Base-by-base conservation (phyloP, 2,888 invertebrate genomes). In the Dioctria linearis region DNA sequence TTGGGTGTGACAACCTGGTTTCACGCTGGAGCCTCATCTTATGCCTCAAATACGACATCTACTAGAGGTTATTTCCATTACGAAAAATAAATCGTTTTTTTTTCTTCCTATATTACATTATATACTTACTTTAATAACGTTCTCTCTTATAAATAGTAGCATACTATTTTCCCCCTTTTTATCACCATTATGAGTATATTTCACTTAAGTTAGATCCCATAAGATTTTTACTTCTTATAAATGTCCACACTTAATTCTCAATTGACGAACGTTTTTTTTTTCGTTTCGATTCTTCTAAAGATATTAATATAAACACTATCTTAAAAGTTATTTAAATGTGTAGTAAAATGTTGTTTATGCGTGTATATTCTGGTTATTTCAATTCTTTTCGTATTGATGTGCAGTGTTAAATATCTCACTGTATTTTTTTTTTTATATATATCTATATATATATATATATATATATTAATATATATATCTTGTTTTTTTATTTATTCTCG, bases 1-100 rank as follows among this genome's bases (percentile, higher is more conserved):
- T 85, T 89, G 83, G 88, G 88, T 86, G 87, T 89, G 71, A 89
- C 89, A 85, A 89, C 89, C 83, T 89, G 88, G 87, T 89, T 87
- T 85, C 89, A 88, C 86, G 86, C 88, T 82, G 89, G 89, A 83
- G 86, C 87, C 78, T 86, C 87, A 84, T 84, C 83, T 59, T 83
- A 82, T 80, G 79, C 82, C 73, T 51, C 80, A 39, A 54, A 59
- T 57, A 13, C 79, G 39, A 37, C 78, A 39, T 39, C 78, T 57
- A 66, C 61, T 37, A 65, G 78, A 80, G 78, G 78, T 78, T 69
- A 69, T 69, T 66, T 54, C 54, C 13, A 66, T 65, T 9, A 42
- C 42, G n/a, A 67, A 42, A 65, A 46, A 37, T 8, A 25, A 43
- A 3, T 43, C 46, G 67, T 67, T 25, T 13, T 43, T 37, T 25